phyloP scores from a whole-genome alignment of 2,888 invertebrate species.

The Thereva unica region DNA sequence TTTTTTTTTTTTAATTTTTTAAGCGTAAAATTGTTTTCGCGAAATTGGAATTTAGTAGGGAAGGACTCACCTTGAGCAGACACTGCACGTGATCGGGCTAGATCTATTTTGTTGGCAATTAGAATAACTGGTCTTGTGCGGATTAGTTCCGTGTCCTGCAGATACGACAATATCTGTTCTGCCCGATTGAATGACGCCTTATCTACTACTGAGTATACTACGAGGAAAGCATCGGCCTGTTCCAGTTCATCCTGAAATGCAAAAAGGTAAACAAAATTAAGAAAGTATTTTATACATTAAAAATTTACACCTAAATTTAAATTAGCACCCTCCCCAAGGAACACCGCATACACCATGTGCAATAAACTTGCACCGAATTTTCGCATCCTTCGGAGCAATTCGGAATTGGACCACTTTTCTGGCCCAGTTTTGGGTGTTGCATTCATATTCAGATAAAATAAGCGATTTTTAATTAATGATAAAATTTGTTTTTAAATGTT shows the following conservation, averaged over 20 bases:
- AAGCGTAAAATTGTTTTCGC: too few relatives aligned
- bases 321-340: background rate
- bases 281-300: background rate
- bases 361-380: too few relatives aligned
- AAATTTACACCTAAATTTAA: background rate
- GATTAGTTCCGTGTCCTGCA: constrained; percentile 79
- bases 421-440: too few relatives aligned
- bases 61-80: constrained; percentile 78
- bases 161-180: constrained; percentile 75
- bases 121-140: constrained; percentile 79
- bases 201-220: constrained; percentile 90
- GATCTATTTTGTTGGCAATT: constrained; percentile 92
- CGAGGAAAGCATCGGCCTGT: constrained; percentile 80
- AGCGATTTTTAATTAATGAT: too few relatives aligned
- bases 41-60: background rate
- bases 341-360: too few relatives aligned
- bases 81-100: constrained; percentile 86
- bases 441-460: too few relatives aligned
- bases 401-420: too few relatives aligned
- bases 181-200: constrained; percentile 85
- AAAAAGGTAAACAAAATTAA: constrained; percentile 38
- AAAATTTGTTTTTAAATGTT: too few relatives aligned
- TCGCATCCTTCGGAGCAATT: too few relatives aligned
- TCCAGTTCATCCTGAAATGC: constrained; percentile 73
- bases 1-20: background rate